These are phyloP conservation scores for Agapornis canus DNA, from an alignment of 2,797 vertebrate species.

Conservation along the genomic window DNA sequence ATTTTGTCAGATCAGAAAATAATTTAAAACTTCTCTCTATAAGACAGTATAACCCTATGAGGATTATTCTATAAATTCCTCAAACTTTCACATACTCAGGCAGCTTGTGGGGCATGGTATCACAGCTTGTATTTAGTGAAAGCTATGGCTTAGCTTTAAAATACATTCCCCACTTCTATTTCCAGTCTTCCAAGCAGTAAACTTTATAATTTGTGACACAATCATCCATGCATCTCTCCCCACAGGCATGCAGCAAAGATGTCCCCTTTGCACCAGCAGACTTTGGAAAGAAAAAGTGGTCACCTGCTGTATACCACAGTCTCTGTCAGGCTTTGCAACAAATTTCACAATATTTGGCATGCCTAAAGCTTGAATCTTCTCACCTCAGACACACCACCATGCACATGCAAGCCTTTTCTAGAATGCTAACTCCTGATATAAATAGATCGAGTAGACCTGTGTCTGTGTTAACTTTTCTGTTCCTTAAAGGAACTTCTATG, in stretches of 20 bases:
- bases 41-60: neutral
- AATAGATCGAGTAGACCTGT: neutral
- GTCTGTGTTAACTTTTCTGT: neutral
- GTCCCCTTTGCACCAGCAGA: neutral
- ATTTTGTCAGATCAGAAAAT: neutral
- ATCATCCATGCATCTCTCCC: neutral
- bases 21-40: neutral
- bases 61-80: neutral
- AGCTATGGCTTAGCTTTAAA: neutral
- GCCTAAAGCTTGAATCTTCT: neutral
- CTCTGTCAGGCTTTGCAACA: neutral
- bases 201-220: accelerated
- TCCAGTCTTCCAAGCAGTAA: neutral
- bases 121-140: neutral
- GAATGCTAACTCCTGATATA: neutral
- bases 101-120: neutral
- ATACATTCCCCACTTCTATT: neutral
- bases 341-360: neutral
- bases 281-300: neutral
- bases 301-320: too few species aligned
- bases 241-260: accelerated
- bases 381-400: neutral
- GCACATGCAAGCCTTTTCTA: neutral
- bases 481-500: neutral
- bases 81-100: neutral